Conservation (phyloP, 1,140 invertebrate genomes). For the Kradibia gibbosae region DNA sequence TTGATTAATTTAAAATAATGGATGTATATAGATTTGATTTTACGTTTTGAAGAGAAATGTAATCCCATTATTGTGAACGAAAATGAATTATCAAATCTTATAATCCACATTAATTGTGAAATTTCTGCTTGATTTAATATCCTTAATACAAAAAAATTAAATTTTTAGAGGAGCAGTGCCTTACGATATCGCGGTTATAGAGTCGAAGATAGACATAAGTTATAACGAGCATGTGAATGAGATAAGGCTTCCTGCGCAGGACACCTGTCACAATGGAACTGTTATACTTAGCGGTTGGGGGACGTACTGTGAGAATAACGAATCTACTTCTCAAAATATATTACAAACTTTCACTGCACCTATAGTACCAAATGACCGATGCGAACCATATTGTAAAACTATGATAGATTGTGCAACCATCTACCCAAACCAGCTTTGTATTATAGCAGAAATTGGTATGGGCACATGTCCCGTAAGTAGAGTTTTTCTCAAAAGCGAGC, state of each 20-base stretch:
- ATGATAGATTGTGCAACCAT: slow-evolving; percentile 55
- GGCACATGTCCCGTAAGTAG: slow-evolving; percentile 74
- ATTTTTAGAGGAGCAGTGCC: slow-evolving; percentile 70
- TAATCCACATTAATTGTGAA: too few relatives aligned
- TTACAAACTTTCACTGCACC: slow-evolving; percentile 60
- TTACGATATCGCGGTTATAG: slow-evolving; percentile 79
- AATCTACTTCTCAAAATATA: slow-evolving; percentile 47
- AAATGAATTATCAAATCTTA: too few relatives aligned
- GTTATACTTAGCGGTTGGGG: slow-evolving; percentile 73
- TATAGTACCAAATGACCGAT: slow-evolving; percentile 54
- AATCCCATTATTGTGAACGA: too few relatives aligned
- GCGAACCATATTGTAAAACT: slow-evolving; percentile 49
- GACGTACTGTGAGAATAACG: slow-evolving; percentile 54
- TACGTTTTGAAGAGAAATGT: not conserved
- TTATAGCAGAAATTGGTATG: slow-evolving; percentile 74
- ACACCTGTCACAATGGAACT: slow-evolving; percentile 39
- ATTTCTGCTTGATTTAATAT: too few relatives aligned
- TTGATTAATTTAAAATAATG: not conserved
- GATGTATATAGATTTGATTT: not conserved
- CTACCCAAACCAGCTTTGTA: slow-evolving; percentile 75
- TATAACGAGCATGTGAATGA: slow-evolving; percentile 73
- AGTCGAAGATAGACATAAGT: slow-evolving; percentile 71
- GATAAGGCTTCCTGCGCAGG: slow-evolving; percentile 68
- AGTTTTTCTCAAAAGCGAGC: not conserved
- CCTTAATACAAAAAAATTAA: not conserved